Evolutionary conservation across 37 sponge, comb jelly and placozoan genomes (phyloP).

Genomic region (Bolinopsis microptera): DNA sequence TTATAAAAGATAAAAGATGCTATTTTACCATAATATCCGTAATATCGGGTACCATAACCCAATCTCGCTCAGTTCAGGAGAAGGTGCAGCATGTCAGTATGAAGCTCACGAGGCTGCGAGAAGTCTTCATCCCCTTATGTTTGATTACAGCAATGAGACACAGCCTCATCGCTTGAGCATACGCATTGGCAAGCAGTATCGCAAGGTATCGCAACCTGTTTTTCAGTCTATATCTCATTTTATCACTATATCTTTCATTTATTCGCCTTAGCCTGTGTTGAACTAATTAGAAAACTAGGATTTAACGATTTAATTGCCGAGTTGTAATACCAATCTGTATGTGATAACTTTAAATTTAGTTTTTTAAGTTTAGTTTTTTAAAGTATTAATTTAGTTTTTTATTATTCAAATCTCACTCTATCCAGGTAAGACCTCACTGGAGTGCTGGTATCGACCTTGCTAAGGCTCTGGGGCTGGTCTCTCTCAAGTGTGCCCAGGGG

Average conservation of each 20-base stretch:
- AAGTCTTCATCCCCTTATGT: slow-evolving; percentile 4
- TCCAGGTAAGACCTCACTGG: slow-evolving; percentile 7
- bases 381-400: background rate
- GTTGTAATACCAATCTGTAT: background rate
- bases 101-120: background rate
- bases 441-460: background rate
- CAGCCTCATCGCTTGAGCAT: background rate
- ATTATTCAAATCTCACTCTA: background rate
- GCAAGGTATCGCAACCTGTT: background rate
- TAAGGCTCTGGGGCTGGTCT: background rate
- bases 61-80: background rate
- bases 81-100: background rate
- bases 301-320: too few relatives aligned
- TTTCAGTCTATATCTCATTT: background rate
- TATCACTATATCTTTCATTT: background rate
- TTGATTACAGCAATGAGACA: background rate
- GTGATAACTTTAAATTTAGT: background rate
- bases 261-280: too few relatives aligned
- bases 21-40: background rate
- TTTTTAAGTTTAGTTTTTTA: background rate
- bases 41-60: background rate
- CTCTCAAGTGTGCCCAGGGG: background rate
- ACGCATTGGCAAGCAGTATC: slow-evolving; percentile 15
- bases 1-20: too few relatives aligned
- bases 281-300: too few relatives aligned